Percentiles rank a stretch among this genome's conserved stretches.
These are phyloP conservation scores for Drosophila orena DNA, from an alignment of 1,140 invertebrate species.

Conservation along the genomic window DNA sequence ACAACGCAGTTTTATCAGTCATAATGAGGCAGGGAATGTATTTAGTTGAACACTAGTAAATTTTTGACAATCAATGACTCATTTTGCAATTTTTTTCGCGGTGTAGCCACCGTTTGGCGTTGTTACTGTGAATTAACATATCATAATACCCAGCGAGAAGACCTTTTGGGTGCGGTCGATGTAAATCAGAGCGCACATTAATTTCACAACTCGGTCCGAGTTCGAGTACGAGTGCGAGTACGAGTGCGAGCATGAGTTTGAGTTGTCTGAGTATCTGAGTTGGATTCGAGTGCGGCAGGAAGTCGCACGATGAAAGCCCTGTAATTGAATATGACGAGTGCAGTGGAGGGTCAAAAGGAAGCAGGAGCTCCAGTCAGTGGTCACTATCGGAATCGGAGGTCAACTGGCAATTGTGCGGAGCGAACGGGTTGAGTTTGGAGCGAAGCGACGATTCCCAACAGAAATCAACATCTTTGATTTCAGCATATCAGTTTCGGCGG, in stretches of 20 bases:
- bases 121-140: slow-evolving; percentile 76
- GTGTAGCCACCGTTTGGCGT: slow-evolving; percentile 19
- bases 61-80: background rate
- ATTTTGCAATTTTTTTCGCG: background rate
- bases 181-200: slow-evolving; percentile 79
- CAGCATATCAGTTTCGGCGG: slow-evolving; percentile 74
- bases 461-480: slow-evolving; percentile 83
- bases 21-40: too few species aligned
- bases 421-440: slow-evolving; percentile 63
- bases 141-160: slow-evolving; percentile 52
- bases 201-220: slow-evolving; percentile 66
- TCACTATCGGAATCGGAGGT: slow-evolving; percentile 39
- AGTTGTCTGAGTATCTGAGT: background rate
- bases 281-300: slow-evolving; percentile 40
- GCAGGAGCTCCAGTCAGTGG: slow-evolving; percentile 36
- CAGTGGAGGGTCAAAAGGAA: slow-evolving; percentile 38
- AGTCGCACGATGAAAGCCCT: slow-evolving; percentile 66
- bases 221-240: slow-evolving; percentile 15
- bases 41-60: background rate
- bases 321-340: slow-evolving; percentile 79
- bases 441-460: slow-evolving; percentile 68
- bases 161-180: slow-evolving; percentile 51
- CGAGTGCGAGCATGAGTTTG: too few species aligned
- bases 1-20: too few species aligned
- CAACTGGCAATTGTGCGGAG: slow-evolving; percentile 62